Conservation (phyloP, 1,140 invertebrate species). For the Cephus cinctus region DNA sequence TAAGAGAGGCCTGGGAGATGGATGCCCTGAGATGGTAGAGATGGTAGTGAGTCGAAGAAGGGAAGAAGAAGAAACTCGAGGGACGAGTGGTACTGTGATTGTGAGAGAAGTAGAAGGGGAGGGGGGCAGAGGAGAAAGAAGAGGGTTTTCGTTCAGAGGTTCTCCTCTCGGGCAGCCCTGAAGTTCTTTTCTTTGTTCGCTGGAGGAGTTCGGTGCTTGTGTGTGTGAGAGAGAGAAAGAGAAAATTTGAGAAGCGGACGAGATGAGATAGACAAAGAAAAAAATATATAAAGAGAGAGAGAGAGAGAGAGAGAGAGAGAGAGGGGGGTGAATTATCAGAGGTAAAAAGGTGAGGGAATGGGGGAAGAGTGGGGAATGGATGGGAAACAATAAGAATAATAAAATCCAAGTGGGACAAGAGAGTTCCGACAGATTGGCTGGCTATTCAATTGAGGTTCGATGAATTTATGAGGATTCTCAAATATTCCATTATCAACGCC, state of each 20-base stretch:
- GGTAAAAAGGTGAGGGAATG: neutral
- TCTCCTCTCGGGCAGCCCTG: neutral
- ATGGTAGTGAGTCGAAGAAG: neutral
- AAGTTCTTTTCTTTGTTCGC: neutral
- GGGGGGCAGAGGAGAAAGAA: neutral
- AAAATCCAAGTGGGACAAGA: constrained; percentile 22
- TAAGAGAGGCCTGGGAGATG: neutral
- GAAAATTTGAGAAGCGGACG: too few species aligned
- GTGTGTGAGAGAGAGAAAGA: neutral
- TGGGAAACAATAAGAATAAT: constrained; percentile 17
- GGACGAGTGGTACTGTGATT: neutral
- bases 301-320: neutral
- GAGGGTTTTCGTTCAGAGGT: neutral
- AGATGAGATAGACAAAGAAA: neutral
- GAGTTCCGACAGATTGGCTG: constrained; percentile 25
- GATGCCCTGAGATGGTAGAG: neutral
- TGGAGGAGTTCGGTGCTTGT: too few species aligned
- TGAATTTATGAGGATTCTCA: constrained; percentile 29
- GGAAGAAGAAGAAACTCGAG: neutral
- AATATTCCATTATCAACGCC: too few species aligned
- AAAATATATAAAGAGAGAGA: neutral
- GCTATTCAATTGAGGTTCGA: constrained; percentile 29
- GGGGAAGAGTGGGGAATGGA: neutral
- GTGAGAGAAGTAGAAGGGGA: constrained; percentile 5
- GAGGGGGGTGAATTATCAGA: neutral